Conservation (phyloP, 2,888 invertebrate genomes). For the Litoditis marina region DNA sequence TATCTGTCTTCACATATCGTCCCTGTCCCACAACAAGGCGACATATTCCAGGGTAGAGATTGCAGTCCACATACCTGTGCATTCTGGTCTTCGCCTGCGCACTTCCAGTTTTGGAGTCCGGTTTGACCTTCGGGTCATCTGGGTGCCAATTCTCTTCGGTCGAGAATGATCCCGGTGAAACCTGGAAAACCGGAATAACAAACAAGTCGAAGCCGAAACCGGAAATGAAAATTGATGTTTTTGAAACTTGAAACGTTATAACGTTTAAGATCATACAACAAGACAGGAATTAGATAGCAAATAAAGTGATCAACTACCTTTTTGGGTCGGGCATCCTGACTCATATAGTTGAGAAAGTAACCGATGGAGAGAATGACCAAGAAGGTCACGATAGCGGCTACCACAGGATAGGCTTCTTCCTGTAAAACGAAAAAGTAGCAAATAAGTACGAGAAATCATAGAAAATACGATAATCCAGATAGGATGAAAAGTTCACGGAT, state of each 20-base stretch:
- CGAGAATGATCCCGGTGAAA: too few species aligned
- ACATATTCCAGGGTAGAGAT: slow-evolving; percentile 5
- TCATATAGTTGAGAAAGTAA: slow-evolving; percentile 32
- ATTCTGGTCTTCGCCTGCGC: slow-evolving; percentile 6
- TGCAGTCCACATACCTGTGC: neutral
- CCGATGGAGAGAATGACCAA: slow-evolving; percentile 31
- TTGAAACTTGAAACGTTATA: too few species aligned
- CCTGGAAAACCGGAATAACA: too few species aligned
- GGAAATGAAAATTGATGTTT: too few species aligned
- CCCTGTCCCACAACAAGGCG: neutral
- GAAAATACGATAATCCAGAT: too few species aligned
- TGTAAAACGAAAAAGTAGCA: slow-evolving; percentile 3
- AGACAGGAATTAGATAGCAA: too few species aligned
- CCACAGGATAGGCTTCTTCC: slow-evolving; percentile 56
- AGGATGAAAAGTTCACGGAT: too few species aligned
- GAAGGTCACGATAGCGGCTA: slow-evolving; percentile 52
- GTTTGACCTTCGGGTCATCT: slow-evolving; percentile 50
- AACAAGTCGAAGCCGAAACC: neutral
- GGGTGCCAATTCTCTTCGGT: slow-evolving; percentile 61
- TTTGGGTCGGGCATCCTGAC: slow-evolving; percentile 9
- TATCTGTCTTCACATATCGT: too few species aligned
- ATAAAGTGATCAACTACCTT: too few species aligned
- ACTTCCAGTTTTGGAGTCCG: slow-evolving; percentile 26
- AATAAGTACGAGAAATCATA: too few species aligned
- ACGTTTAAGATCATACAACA: too few species aligned